Evolutionary conservation across 2,888 invertebrate species (phyloP), one percentile per base, ranked within the genome.

Genomic region (Hypercompe scribonia): DNA sequence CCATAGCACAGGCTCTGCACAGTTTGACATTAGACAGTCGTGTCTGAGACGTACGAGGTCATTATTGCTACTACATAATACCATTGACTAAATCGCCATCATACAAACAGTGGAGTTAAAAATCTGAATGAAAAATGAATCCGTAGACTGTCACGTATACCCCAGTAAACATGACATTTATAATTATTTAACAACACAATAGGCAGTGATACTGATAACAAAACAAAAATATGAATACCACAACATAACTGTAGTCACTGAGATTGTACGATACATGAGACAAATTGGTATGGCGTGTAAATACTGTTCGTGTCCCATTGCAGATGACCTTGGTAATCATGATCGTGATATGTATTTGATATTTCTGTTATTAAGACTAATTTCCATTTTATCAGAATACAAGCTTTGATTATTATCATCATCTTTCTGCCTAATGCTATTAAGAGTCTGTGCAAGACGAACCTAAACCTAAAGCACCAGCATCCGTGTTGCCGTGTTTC

Each of bases 271-370:
- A 18, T 18, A 15, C 10, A 13, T 7, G 24, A 13, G 39, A 39
- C 31, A 61, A 39, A 39, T 39, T 58, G 61, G 31, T 15, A 69
- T 69, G 69, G 69, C 69, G n/a, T 69, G 69, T 61, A 39, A 36
- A 21, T 69, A 61, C 61, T 69, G 69, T 21, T 31, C 10, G 3
- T 69, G 69, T 24, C 61, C 31, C 13, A 31, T 69, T 33, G 31
- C 58, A n/a, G 61, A 69, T 42, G 21, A 28, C 8, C 15, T 8
- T 7, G 36, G 58, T 58, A 58, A 58, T 58, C 36, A 21, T 10
- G 36, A 18, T 5, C 24, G 36, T 11, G 36, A 36, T 34, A 4
- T 28, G 15, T 61, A 28, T 28, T 28, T 31, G 18, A 18, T 31
- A 61, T 31, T 31, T 61, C 2, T 31, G 8, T 31, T 15, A 18